Percentiles rank a stretch among this genome's conserved stretches.
phyloP scores from a whole-genome alignment of 2,113 vertebrate species.

The Ursus arctos region DNA sequence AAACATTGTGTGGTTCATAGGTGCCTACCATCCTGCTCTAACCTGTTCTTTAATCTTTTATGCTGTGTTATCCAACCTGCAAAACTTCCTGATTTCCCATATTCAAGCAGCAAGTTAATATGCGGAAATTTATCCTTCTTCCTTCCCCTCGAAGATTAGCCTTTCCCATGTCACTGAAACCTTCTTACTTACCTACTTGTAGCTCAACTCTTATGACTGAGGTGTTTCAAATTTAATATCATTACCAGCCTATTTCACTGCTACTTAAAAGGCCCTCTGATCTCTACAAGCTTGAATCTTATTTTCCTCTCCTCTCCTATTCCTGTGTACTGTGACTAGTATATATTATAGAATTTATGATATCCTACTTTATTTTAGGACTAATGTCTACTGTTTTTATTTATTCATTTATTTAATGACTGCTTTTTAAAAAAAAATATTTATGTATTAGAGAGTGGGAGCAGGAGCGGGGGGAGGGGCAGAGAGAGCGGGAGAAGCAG shows the following conservation, averaged over 20 bases:
- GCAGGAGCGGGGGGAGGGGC: not conserved
- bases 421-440: not conserved
- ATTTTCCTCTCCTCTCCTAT: conserved; percentile 50
- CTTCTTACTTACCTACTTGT: not conserved
- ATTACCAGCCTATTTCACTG: not conserved
- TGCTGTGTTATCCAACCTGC: conserved; percentile 53
- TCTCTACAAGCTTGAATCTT: not conserved
- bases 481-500: not conserved
- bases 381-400: not conserved
- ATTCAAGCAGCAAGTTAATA: conserved; percentile 64
- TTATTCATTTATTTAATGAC: not conserved
- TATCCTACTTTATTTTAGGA: conserved; percentile 54
- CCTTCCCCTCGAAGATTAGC: conserved; percentile 20
- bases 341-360: conserved; percentile 28
- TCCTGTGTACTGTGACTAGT: not conserved
- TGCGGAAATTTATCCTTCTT: conserved; percentile 39
- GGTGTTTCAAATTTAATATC: conserved; percentile 7
- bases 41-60: conserved; percentile 79
- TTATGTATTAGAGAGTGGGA: too few species aligned
- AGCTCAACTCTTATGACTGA: not conserved
- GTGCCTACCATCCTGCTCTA: conserved; percentile 66
- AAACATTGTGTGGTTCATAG: conserved; percentile 46
- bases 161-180: not conserved
- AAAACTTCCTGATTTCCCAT: conserved; percentile 72
- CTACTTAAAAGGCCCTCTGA: not conserved